A percentile compares a stretch with the other conserved stretches of the same genome.
Conservation (phyloP, 2,113 vertebrate species). For the Glareola pratincola region DNA sequence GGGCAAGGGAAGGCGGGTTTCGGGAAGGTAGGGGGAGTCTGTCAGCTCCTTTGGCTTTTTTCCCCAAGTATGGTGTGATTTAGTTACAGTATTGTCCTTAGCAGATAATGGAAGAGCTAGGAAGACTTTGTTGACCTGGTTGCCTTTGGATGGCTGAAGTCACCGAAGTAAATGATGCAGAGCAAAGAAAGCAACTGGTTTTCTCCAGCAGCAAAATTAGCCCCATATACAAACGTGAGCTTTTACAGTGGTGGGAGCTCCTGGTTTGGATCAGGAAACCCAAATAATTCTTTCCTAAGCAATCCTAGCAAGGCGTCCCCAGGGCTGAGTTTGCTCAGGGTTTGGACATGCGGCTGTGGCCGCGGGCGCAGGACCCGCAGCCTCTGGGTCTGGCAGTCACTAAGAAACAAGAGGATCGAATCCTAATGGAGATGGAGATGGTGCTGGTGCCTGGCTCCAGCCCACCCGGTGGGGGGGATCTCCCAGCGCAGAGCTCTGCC, state of each 20-base stretch:
- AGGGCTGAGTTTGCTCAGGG: neutral
- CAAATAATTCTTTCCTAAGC: neutral
- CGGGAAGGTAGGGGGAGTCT: neutral
- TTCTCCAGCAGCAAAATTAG: neutral
- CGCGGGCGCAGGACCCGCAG: fast-evolving
- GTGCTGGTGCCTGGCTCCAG: neutral
- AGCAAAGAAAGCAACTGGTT: neutral
- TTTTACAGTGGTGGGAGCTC: neutral
- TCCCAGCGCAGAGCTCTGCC: neutral
- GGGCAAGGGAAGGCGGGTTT: neutral
- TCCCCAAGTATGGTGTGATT: neutral
- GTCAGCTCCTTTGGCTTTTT: neutral
- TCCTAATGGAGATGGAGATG: neutral
- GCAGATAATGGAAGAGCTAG: neutral
- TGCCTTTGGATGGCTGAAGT: neutral
- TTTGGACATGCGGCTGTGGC: neutral
- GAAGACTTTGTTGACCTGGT: neutral
- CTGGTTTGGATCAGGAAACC: neutral
- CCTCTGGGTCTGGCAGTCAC: neutral
- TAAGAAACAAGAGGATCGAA: neutral
- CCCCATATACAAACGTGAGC: fast-evolving
- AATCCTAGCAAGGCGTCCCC: neutral
- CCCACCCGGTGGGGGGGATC: neutral
- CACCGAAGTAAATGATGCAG: neutral
- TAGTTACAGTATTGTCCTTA: neutral